Conservation (phyloP, 2,888 invertebrate genomes). For the Cheilosia grossa region DNA sequence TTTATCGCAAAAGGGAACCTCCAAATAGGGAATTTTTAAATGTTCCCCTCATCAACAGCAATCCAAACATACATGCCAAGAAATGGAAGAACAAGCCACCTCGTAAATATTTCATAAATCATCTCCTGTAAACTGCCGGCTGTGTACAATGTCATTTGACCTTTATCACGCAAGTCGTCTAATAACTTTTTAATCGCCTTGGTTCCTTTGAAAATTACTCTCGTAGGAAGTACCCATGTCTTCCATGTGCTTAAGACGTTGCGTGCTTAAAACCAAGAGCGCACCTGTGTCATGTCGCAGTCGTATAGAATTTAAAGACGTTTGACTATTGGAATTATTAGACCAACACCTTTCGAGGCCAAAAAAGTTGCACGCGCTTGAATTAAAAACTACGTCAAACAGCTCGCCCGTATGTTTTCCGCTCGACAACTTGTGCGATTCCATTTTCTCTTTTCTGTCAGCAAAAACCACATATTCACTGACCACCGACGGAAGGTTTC, state of each 20-base stretch:
- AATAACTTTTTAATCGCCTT: too few relatives aligned
- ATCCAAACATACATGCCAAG: too few relatives aligned
- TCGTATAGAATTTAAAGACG: not conserved
- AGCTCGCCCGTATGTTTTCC: conserved; percentile 41
- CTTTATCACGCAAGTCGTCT: too few relatives aligned
- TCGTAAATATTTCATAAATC: too few relatives aligned
- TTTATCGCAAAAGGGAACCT: too few relatives aligned
- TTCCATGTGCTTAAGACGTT: not conserved
- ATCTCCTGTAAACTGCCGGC: too few relatives aligned
- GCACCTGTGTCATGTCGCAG: not conserved
- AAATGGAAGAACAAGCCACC: too few relatives aligned
- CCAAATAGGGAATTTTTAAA: too few relatives aligned
- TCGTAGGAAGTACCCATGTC: too few relatives aligned
- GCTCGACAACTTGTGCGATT: not conserved
- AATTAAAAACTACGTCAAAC: not conserved
- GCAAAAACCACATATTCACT: conserved; percentile 19
- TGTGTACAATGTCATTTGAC: too few relatives aligned
- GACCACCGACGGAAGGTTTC: conserved; percentile 42
- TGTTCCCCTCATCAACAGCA: too few relatives aligned
- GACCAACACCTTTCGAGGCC: not conserved
- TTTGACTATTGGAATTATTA: not conserved
- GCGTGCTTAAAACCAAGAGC: not conserved
- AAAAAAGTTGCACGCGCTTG: not conserved
- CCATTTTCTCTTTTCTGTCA: conserved; percentile 16
- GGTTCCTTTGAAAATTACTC: too few relatives aligned